phyloP scores from a whole-genome alignment of 2,113 vertebrate species.

The Sylvietta virens region DNA sequence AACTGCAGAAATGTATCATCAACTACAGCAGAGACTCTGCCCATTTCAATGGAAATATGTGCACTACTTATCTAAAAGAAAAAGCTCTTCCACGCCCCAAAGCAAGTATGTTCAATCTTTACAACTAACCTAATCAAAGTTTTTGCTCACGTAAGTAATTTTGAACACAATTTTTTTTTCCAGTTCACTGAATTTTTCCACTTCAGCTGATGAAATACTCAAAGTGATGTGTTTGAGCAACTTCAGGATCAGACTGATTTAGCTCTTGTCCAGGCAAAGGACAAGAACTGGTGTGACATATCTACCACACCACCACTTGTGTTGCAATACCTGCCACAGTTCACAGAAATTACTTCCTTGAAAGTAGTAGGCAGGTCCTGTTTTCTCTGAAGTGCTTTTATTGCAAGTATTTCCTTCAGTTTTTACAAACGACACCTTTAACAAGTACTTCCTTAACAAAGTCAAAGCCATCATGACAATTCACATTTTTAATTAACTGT shows the following conservation, averaged over 20 bases:
- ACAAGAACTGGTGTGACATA: not conserved
- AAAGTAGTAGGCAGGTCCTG: not conserved
- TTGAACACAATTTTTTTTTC: not conserved
- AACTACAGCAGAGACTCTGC: not conserved
- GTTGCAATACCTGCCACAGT: not conserved
- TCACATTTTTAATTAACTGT: not conserved
- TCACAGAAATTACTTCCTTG: constrained; percentile 55
- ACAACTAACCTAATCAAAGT: not conserved
- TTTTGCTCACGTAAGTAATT: not conserved
- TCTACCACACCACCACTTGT: not conserved
- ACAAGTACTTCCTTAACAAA: not conserved
- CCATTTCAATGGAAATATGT: not conserved
- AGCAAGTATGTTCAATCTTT: not conserved
- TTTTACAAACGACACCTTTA: not conserved
- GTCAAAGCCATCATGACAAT: not conserved
- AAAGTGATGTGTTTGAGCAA: not conserved
- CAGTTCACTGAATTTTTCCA: not conserved
- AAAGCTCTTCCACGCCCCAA: not conserved
- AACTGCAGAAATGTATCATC: not conserved
- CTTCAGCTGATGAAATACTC: not conserved
- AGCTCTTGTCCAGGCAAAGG: not conserved
- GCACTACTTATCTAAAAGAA: not conserved
- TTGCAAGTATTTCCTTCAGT: not conserved
- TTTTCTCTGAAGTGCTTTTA: not conserved
- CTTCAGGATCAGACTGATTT: not conserved